These are phyloP conservation scores for Dendrocopos noguchii DNA, from an alignment of 2,113 vertebrate species.

Conservation along the genomic window DNA sequence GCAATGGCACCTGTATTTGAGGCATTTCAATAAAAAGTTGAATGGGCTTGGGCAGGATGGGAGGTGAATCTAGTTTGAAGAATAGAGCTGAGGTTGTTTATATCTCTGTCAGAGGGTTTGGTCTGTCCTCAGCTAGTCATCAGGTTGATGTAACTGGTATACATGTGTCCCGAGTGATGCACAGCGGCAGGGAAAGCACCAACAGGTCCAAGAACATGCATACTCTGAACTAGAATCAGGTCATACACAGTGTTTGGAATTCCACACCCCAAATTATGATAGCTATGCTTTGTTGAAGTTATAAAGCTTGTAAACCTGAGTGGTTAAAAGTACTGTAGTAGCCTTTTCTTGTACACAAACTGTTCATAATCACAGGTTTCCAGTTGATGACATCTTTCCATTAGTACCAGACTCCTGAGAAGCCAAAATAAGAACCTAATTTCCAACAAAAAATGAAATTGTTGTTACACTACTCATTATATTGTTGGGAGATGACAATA, in stretches of 20 bases:
- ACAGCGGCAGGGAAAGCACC: not conserved
- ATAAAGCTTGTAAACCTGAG: not conserved
- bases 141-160: not conserved
- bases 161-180: not conserved
- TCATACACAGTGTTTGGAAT: not conserved
- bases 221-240: not conserved
- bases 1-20: not conserved
- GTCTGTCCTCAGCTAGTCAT: not conserved
- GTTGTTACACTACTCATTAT: not conserved
- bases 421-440: not conserved
- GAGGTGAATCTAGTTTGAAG: not conserved
- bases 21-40: not conserved
- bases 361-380: not conserved
- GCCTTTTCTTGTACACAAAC: not conserved
- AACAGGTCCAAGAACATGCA: not conserved
- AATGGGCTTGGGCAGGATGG: not conserved
- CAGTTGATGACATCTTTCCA: not conserved
- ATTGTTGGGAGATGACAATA: not conserved
- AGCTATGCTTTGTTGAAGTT: not conserved
- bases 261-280: not conserved
- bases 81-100: not conserved
- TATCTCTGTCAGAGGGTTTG: not conserved
- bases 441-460: not conserved
- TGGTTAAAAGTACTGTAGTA: not conserved
- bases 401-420: not conserved